Percentiles rank a stretch among this genome's conserved stretches.
phyloP scores from a whole-genome alignment of 2,113 vertebrate species.

The Clarias batrachus region DNA sequence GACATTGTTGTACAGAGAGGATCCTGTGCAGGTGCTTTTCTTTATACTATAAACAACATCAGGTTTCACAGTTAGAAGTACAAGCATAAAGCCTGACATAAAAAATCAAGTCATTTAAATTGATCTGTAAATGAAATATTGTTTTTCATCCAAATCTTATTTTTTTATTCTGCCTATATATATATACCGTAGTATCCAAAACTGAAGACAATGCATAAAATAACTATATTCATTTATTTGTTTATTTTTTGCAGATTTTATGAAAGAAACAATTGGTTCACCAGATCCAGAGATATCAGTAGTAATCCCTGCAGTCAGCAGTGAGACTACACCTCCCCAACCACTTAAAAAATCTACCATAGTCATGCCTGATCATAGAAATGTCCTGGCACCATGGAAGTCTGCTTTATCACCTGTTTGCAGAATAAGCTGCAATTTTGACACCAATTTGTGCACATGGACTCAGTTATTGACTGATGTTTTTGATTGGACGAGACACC shows the following conservation, averaged over 20 bases:
- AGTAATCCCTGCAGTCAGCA: too few relatives aligned
- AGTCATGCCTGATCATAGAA: too few relatives aligned
- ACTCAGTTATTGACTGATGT: conserved; percentile 67
- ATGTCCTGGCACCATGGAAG: neutral
- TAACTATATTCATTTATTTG: too few relatives aligned
- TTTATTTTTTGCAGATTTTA: too few relatives aligned
- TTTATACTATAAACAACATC: neutral
- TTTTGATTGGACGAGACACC: conserved; percentile 68
- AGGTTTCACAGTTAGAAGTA: neutral
- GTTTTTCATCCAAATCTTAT: neutral
- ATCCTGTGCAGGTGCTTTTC: conserved; percentile 66
- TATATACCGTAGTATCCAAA: neutral
- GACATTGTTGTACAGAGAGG: conserved; percentile 70
- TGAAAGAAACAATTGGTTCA: too few relatives aligned
- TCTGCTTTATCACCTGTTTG: conserved; percentile 52
- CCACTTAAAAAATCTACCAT: too few relatives aligned
- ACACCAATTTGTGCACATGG: conserved; percentile 72
- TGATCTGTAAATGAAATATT: neutral
- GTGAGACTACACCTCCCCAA: too few relatives aligned
- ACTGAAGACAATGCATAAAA: too few relatives aligned
- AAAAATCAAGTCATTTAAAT: neutral
- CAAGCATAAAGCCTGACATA: neutral
- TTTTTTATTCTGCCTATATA: neutral
- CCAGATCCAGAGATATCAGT: too few relatives aligned
- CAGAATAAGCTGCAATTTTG: conserved; percentile 71